phyloP scores from a whole-genome alignment of 2,113 vertebrate species.

The Turnix velox region DNA sequence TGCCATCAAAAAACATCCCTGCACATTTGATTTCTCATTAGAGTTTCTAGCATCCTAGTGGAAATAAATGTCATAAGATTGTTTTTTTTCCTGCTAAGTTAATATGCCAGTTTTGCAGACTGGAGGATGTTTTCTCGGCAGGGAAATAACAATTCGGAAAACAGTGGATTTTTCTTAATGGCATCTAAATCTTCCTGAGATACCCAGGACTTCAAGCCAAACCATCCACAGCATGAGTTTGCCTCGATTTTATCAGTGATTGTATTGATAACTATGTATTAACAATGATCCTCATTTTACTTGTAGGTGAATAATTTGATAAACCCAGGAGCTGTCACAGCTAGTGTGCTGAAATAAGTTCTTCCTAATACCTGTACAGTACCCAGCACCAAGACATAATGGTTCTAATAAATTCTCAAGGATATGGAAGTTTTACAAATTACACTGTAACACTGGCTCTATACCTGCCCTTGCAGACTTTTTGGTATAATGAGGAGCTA shows the following conservation, averaged over 20 bases:
- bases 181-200: neutral
- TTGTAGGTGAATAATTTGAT: neutral
- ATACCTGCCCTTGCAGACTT: neutral
- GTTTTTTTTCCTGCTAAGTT: neutral
- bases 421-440: neutral
- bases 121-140: neutral
- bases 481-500: neutral
- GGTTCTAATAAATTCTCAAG: neutral
- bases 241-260: neutral
- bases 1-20: neutral
- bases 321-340: neutral
- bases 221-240: neutral
- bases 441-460: neutral
- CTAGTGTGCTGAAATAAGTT: neutral
- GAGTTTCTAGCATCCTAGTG: neutral
- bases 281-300: neutral
- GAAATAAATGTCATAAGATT: conserved; percentile 1
- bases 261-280: neutral
- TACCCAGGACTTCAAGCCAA: neutral
- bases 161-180: conserved; percentile 3
- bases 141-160: conserved; percentile 27
- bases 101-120: neutral
- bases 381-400: neutral
- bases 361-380: neutral
- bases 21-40: conserved; percentile 24